Conservation (phyloP, 2,888 invertebrate genomes). For the Oscheius sp. region DNA sequence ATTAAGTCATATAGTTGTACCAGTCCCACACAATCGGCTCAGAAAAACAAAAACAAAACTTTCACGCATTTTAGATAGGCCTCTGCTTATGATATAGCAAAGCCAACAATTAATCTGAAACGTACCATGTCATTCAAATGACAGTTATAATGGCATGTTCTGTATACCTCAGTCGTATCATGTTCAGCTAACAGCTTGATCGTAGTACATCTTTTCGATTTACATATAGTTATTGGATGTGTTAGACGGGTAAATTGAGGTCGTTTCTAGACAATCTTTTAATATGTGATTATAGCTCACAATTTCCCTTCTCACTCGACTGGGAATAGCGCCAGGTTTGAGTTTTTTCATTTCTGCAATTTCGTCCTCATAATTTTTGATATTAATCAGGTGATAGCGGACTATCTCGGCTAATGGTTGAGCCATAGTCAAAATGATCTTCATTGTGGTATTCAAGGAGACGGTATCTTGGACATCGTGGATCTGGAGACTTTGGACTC, state of each 20-base stretch:
- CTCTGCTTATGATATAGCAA: neutral
- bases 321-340: too few relatives aligned
- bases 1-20: too few relatives aligned
- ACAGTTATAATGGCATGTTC: neutral
- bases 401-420: constrained; percentile 5
- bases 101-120: neutral
- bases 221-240: too few relatives aligned
- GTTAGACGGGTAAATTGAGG: too few relatives aligned
- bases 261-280: too few relatives aligned
- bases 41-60: too few relatives aligned
- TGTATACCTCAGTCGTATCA: neutral
- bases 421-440: neutral
- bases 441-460: neutral
- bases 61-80: too few relatives aligned
- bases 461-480: constrained; percentile 7
- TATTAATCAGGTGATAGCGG: neutral
- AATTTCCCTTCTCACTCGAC: neutral
- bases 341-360: too few relatives aligned
- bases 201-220: too few relatives aligned
- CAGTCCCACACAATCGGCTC: too few relatives aligned
- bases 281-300: too few relatives aligned
- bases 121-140: neutral
- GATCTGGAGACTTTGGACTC: neutral
- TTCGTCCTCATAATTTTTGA: neutral
- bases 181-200: too few relatives aligned